A percentile compares a stretch with the other conserved stretches of the same genome.
Evolutionary conservation across 2,113 vertebrate species (phyloP).

Genomic region (Hemibagrus wyckioides): DNA sequence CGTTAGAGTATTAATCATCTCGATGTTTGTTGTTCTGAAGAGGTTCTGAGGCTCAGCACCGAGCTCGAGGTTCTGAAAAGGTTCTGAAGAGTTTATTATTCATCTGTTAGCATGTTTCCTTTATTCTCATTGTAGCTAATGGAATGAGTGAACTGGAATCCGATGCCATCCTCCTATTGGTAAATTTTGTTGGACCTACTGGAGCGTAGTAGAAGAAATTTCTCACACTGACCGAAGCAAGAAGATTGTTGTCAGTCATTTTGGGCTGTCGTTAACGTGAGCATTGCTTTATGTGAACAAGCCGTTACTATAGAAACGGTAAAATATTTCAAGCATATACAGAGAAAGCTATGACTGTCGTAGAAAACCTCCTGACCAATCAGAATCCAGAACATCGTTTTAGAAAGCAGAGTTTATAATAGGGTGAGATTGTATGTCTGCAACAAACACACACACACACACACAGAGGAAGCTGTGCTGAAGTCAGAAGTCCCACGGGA

Average conservation of each 20-base stretch:
- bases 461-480: not conserved
- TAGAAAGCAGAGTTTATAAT: not conserved
- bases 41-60: too few species aligned
- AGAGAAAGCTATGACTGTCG: not conserved
- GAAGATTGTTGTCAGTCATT: not conserved
- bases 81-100: too few species aligned
- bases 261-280: not conserved
- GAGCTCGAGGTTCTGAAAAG: not conserved
- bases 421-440: not conserved
- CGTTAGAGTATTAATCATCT: not conserved
- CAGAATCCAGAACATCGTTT: not conserved
- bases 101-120: not conserved
- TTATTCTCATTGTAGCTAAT: not conserved
- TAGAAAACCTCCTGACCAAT: not conserved
- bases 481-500: constrained; percentile 26
- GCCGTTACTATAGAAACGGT: not conserved
- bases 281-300: not conserved
- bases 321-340: not conserved
- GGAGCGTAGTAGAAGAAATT: not conserved
- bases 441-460: not conserved
- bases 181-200: not conserved
- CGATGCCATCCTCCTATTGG: not conserved
- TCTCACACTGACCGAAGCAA: not conserved
- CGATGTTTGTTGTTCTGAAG: not conserved
- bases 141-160: not conserved